Evolutionary conservation across 2,888 invertebrate genomes (phyloP), one percentile per base, ranked within the genome.

Genomic region (Galeopsomyia nigrocyanea): DNA sequence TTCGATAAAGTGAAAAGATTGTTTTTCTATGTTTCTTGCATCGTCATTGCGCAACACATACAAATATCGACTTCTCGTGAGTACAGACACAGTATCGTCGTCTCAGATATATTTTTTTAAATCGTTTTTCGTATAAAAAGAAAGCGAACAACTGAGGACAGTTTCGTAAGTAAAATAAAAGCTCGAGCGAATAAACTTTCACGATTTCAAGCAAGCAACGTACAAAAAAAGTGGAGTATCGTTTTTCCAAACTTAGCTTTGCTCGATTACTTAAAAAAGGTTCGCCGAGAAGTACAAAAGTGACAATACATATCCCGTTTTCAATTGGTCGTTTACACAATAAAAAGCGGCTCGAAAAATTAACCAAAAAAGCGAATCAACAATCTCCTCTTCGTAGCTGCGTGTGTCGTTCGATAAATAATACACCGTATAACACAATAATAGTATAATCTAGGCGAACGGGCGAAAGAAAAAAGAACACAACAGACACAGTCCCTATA

Each of bases 391-490:
- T 46, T 57, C 55, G 26, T 60, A 39, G 39, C 39, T 73, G 46
- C 47, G 39, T 53, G 14, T n/a, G 58, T 64, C 61, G 58, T 62
- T 70, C 56, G 63, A 70, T 67, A 63, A 74, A 74, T 66, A 65
- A 60, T 49, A 63, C 56, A 64, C 63, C 14, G 39, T 55, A 60
- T 55, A 60, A 56, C 17, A 74, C 67, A 70, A 64, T 63, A 49
- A 68, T 67, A 69, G 70, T 72, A 70, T 72, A 70, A 60, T 58
- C 49, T 57, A 70, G 55, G 31, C 39, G 67, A 72, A 60, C 19
- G 5, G 26, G 26, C 26, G 26, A 68, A 72, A 68, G 46, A n/a
- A 21, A 68, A 74, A 68, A 47, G 22, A 64, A 74, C 51, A 68
- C 57, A 60, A 65, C 65, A 62, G 62, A 66, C 39, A 39, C 53